phyloP scores from a whole-genome alignment of 2,113 vertebrate genomes.

The Spermophilus dauricus region DNA sequence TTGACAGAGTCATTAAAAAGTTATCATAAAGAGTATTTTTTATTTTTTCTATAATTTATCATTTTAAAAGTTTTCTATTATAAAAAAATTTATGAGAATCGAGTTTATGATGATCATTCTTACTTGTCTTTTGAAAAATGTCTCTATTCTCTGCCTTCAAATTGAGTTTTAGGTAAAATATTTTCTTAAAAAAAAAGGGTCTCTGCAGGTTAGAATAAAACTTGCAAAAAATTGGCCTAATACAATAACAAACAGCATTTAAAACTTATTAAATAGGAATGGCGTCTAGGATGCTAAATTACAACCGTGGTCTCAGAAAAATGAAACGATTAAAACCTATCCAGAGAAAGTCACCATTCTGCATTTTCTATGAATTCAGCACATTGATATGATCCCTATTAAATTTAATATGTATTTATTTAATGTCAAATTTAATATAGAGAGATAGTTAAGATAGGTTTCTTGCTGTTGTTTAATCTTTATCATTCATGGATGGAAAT shows the following conservation, averaged over 20 bases:
- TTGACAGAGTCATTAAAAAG: neutral
- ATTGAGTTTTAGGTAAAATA: neutral
- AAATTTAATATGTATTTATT: neutral
- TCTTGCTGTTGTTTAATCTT: neutral
- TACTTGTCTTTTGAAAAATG: neutral
- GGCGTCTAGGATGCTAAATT: neutral
- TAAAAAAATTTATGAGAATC: neutral
- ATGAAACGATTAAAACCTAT: conserved; percentile 9
- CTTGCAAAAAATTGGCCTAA: neutral
- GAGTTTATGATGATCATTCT: neutral
- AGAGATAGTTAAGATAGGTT: neutral
- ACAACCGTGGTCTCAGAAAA: neutral
- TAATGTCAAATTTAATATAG: neutral
- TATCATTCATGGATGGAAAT: conserved; percentile 12
- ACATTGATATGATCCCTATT: neutral
- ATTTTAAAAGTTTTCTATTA: neutral
- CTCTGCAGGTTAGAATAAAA: neutral
- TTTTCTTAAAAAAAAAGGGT: neutral
- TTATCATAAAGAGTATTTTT: neutral
- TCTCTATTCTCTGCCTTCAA: neutral
- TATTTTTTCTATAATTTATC: neutral
- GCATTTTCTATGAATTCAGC: neutral
- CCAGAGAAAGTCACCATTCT: neutral
- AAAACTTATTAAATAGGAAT: neutral
- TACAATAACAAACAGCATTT: neutral